phyloP scores from a whole-genome alignment of 2,113 vertebrate genomes.

The Indicator maculatus region DNA sequence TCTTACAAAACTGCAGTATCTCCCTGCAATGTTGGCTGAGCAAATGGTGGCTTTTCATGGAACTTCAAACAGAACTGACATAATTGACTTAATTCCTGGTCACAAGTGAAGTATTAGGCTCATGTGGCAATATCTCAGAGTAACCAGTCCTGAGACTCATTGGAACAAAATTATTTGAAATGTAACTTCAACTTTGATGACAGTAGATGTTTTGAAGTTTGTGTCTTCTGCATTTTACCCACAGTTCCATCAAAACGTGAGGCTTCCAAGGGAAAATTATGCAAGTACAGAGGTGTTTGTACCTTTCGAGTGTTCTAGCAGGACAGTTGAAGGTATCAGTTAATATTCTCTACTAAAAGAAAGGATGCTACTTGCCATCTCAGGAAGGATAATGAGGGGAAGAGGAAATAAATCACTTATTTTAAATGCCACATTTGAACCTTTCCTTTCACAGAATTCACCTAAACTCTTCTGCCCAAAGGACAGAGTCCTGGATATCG shows the following conservation, averaged over 20 bases:
- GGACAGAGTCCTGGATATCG: constrained; percentile 88
- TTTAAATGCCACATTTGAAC: background rate
- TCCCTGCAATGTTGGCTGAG: background rate
- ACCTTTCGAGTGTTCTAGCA: background rate
- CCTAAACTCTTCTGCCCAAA: constrained; percentile 91
- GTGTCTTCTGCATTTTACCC: background rate
- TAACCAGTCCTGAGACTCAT: background rate
- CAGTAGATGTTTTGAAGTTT: background rate
- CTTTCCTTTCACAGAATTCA: constrained; percentile 84
- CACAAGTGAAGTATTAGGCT: background rate
- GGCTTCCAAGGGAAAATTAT: background rate
- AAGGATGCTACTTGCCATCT: background rate
- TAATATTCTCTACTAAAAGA: background rate
- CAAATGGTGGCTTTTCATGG: background rate
- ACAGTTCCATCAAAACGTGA: background rate
- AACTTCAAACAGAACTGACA: background rate
- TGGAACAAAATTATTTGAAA: background rate
- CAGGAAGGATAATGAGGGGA: background rate
- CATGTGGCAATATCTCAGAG: background rate
- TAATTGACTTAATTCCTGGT: background rate
- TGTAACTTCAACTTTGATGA: background rate
- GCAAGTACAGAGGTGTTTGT: background rate
- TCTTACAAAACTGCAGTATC: background rate
- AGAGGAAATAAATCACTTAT: background rate
- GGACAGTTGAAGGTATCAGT: background rate